A percentile compares a stretch with the other conserved stretches of the same genome.
These are phyloP conservation scores for Poeciliopsis occidentalis DNA, from an alignment of 2,113 vertebrate genomes.

Conservation along the genomic window DNA sequence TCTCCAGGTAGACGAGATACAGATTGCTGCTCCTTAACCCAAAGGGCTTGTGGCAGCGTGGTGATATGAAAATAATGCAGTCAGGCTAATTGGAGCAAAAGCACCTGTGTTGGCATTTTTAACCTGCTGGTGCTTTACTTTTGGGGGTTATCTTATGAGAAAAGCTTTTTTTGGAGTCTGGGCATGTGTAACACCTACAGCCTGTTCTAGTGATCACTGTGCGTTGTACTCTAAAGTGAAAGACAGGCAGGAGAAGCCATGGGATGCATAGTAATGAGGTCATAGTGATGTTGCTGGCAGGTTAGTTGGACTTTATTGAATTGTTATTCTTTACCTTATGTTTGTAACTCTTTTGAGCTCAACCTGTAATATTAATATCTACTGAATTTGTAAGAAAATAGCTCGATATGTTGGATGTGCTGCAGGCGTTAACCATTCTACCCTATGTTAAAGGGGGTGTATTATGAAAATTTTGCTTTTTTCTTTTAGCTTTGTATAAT, in stretches of 20 bases:
- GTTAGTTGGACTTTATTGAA: constrained; percentile 13
- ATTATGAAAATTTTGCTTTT: no score
- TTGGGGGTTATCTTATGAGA: constrained; percentile 30
- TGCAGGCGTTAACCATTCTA: not conserved
- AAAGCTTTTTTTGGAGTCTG: constrained; percentile 52
- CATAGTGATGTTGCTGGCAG: constrained; percentile 21
- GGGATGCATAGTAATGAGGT: constrained; percentile 57
- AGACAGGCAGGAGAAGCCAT: constrained; percentile 39
- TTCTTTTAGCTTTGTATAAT: no score
- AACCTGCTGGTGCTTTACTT: constrained; percentile 36
- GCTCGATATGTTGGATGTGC: not conserved
- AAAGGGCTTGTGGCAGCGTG: constrained; percentile 56
- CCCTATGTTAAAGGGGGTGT: no score
- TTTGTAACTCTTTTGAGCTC: not conserved
- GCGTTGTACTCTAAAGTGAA: constrained; percentile 35
- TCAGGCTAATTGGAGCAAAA: constrained; percentile 56
- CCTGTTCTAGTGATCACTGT: constrained; percentile 46
- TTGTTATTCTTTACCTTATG: not conserved
- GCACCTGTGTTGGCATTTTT: constrained; percentile 39
- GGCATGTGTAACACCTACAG: constrained; percentile 47
- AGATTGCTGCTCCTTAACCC: constrained; percentile 37
- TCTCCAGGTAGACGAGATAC: constrained; percentile 37
- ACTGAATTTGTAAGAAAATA: not conserved
- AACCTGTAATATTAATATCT: not conserved
- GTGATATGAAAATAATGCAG: constrained; percentile 61